Base-by-base conservation (phyloP, 2,113 vertebrate species). In the Nerophis ophidion region DNA sequence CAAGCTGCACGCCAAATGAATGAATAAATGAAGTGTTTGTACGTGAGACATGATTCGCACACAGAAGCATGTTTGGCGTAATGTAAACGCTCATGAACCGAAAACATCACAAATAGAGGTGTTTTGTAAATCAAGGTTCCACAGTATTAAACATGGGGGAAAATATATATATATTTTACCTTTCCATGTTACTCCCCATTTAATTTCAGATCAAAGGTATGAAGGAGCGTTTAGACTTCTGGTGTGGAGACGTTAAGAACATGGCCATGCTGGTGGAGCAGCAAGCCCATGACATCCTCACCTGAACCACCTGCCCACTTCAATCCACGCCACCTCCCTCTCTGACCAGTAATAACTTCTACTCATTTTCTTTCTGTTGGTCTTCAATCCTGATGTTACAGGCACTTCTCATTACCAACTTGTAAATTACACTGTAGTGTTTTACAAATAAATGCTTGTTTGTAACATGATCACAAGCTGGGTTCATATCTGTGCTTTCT, bases 211-310 rank as follows among this genome's bases (percentile, higher is more conserved):
- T 99, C 82, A 95, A 93, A 62, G 95, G 97, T 0, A 99, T 99
- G 97, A 98, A 98, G 77, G 95, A 96, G 63, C 93, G 95, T 40
- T 80, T 99, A 89, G 97, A 98, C 81, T 89, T 89, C 72, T 99
- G 97, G 97, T 99, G 96, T 56, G 90, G 92, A 0, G 96, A 98
- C 0, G 97, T 99, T 60, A 93, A 92, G 87, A 93, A 95, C 90
- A 98, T 98, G 95, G 96, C 98, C 60, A 87, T 98, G 90, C 72
- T 98, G 87, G 95, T 99, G 87, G 96, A 98, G 85, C 93, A 96
- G 74, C 94, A 98, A 81, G 97, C 97, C 36, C 96, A 99, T 0
- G 97, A 99, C 86, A 93, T 99, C 84, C 91, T 98, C 61, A 99
- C 97, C 79, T 98, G 87, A 88, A 65, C 63, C 15, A 1, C 5